A percentile compares a stretch with the other conserved stretches of the same genome.
These are phyloP conservation scores for Mystacides longicornis DNA, from an alignment of 2,888 invertebrate species.

Conservation along the genomic window DNA sequence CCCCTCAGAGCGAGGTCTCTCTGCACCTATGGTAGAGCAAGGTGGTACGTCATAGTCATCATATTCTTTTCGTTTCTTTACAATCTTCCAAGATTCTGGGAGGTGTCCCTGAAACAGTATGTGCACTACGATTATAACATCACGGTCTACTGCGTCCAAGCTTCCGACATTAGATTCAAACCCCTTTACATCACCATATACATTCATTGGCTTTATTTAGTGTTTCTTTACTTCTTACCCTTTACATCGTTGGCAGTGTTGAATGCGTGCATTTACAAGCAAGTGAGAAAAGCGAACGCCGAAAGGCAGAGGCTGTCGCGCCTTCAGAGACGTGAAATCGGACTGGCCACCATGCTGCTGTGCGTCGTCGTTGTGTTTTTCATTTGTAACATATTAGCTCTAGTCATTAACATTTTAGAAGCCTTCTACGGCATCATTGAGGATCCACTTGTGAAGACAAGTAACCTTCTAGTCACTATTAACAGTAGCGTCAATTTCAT, in stretches of 20 bases:
- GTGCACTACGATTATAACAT: slow-evolving; percentile 45
- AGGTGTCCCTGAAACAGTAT: slow-evolving; percentile 47
- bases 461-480: slow-evolving; percentile 90
- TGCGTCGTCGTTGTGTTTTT: slow-evolving; percentile 93
- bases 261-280: slow-evolving; percentile 84
- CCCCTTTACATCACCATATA: slow-evolving; percentile 75
- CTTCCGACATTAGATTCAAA: slow-evolving; percentile 62
- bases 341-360: slow-evolving; percentile 89
- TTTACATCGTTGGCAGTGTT: slow-evolving; percentile 81
- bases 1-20: slow-evolving; percentile 82
- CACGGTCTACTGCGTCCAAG: slow-evolving; percentile 61
- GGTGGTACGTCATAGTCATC: slow-evolving; percentile 77
- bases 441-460: slow-evolving; percentile 68
- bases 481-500: slow-evolving; percentile 97
- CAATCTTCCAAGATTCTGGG: slow-evolving; percentile 77
- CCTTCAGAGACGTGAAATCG: slow-evolving; percentile 85
- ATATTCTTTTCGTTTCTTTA: slow-evolving; percentile 75
- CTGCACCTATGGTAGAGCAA: slow-evolving; percentile 82
- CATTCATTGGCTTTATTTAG: slow-evolving; percentile 89
- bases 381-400: slow-evolving; percentile 81
- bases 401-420: slow-evolving; percentile 81
- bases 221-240: slow-evolving; percentile 91
- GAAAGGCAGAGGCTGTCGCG: slow-evolving; percentile 86
- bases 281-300: slow-evolving; percentile 82
- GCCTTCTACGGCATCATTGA: slow-evolving; percentile 62